Percentiles rank a stretch among this genome's conserved stretches.
Evolutionary conservation across 2,888 invertebrate genomes (phyloP).

Genomic region (Nemoura dubitans): DNA sequence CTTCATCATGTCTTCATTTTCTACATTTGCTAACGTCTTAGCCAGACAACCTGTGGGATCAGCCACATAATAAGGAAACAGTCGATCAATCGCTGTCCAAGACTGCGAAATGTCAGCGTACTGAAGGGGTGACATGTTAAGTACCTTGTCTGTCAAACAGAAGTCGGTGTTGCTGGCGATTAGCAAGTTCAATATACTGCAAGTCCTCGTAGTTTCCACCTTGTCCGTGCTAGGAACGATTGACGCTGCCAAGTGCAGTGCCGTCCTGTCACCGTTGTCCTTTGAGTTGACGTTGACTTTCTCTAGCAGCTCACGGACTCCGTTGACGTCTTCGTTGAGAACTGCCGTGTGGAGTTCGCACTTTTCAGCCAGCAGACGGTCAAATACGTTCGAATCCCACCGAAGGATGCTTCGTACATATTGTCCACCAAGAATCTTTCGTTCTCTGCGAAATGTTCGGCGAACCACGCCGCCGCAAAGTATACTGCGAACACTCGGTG

Average conservation of each 20-base stretch:
- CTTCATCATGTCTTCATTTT: no score
- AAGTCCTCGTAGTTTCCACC: neutral
- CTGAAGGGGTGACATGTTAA: no score
- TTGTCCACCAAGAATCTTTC: conserved; percentile 19
- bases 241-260: conserved; percentile 41
- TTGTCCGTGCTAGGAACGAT: no score
- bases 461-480: conserved; percentile 46
- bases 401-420: conserved; percentile 22
- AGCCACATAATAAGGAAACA: no score
- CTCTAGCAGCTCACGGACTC: neutral
- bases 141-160: no score
- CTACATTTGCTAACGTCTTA: no score
- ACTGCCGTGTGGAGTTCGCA: conserved; percentile 39
- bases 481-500: conserved; percentile 47
- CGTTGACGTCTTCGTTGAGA: conserved; percentile 30
- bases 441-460: conserved; percentile 25
- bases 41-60: no score
- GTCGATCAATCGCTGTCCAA: no score
- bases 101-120: no score
- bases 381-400: conserved; percentile 42
- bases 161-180: no score
- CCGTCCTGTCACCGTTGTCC: conserved; percentile 41
- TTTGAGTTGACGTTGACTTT: conserved; percentile 22
- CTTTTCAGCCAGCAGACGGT: conserved; percentile 37
- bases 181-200: no score